These are phyloP conservation scores for Lysandra coridon DNA, from an alignment of 2,888 invertebrate species.

Conservation along the genomic window DNA sequence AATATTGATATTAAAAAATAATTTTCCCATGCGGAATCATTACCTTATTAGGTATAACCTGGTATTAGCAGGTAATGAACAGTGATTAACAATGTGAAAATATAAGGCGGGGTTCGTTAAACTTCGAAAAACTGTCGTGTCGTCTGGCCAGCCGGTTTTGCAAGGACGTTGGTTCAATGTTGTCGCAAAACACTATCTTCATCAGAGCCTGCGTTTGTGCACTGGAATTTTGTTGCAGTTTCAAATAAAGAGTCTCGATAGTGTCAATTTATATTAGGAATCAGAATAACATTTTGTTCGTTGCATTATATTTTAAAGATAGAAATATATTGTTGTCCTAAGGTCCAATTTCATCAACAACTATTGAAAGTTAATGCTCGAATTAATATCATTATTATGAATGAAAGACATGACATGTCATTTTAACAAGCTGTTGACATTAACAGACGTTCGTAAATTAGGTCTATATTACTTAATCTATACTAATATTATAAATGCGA, in stretches of 20 bases:
- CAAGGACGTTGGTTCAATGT: conserved; percentile 8
- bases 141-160: conserved; percentile 1
- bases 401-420: too few species aligned
- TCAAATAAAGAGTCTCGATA: neutral
- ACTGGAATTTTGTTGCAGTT: neutral
- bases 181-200: conserved; percentile 5
- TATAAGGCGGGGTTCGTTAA: neutral
- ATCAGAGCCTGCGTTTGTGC: neutral
- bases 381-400: too few species aligned
- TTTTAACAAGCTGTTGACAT: too few species aligned
- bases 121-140: conserved; percentile 4
- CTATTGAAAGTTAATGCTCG: too few species aligned
- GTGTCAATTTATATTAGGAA: neutral
- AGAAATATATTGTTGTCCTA: too few species aligned
- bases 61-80: neutral
- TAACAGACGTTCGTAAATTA: too few species aligned
- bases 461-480: too few species aligned
- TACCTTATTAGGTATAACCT: neutral
- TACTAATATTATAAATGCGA: too few species aligned
- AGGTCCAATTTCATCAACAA: too few species aligned
- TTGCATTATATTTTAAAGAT: too few species aligned
- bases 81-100: neutral
- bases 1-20: neutral
- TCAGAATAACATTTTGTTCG: too few species aligned
- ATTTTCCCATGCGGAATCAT: neutral